These are phyloP conservation scores for Escarpia spicata DNA, from an alignment of 2,888 invertebrate species.

Conservation along the genomic window DNA sequence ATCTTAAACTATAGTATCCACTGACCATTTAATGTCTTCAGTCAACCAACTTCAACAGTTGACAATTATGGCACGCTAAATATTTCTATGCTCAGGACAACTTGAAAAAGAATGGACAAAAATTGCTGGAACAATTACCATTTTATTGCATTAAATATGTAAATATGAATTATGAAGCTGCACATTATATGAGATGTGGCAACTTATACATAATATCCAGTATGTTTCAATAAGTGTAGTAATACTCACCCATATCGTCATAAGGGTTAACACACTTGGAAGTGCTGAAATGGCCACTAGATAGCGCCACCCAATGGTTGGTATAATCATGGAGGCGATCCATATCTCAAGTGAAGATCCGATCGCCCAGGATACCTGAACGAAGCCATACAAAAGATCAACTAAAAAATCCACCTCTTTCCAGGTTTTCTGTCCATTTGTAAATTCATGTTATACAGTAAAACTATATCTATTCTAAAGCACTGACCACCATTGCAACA, in stretches of 20 bases:
- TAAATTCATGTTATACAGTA: no score
- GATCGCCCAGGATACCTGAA: constrained; percentile 61
- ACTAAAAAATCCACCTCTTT: not conserved
- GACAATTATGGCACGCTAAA: no score
- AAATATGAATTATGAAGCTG: no score
- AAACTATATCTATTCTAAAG: constrained; percentile 34
- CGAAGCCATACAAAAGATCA: not conserved
- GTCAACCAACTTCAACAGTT: no score
- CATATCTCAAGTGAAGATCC: constrained; percentile 61
- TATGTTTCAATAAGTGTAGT: not conserved
- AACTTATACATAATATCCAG: not conserved
- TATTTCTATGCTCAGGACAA: no score
- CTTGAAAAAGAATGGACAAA: no score
- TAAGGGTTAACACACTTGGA: constrained; percentile 52
- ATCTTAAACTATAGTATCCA: no score
- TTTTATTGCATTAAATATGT: no score
- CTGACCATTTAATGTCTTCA: no score
- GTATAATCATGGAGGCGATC: constrained; percentile 56
- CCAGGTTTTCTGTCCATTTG: constrained; percentile 44
- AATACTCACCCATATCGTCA: constrained; percentile 54
- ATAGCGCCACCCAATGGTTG: constrained; percentile 60
- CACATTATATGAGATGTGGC: not conserved
- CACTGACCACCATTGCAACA: no score
- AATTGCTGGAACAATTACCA: no score
- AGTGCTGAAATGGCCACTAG: constrained; percentile 58